Conservation (phyloP, 2,113 vertebrate species). For the Glaucidium brasilianum region DNA sequence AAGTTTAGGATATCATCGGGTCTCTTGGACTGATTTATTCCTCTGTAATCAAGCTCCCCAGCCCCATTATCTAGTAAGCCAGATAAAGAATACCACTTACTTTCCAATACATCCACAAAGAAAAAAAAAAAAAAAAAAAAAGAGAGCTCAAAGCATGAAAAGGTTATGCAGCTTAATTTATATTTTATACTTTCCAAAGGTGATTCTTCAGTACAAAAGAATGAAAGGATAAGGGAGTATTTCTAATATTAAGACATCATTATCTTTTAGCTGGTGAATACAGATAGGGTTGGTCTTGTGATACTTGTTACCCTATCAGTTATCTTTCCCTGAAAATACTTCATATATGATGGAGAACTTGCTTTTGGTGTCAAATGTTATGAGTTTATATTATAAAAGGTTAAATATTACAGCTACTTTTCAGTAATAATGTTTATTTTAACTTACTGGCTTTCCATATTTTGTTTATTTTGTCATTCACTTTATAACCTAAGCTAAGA, state of each 20-base stretch:
- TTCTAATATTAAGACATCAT: neutral
- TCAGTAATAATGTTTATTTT: neutral
- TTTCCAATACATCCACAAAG: neutral
- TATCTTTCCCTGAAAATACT: neutral
- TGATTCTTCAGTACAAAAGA: neutral
- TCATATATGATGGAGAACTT: neutral
- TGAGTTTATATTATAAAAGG: neutral
- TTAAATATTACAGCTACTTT: neutral
- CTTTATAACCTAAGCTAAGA: neutral
- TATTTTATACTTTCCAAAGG: neutral
- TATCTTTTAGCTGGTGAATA: neutral
- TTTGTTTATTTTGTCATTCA: neutral
- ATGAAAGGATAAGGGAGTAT: neutral
- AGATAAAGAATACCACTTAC: neutral
- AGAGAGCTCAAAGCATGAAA: neutral
- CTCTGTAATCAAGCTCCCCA: constrained; percentile 32
- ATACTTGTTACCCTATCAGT: neutral
- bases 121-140: neutral
- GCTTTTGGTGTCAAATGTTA: neutral
- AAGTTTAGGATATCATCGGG: constrained; percentile 17
- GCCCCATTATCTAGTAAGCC: neutral
- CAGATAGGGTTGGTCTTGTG: neutral
- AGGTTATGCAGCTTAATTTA: constrained; percentile 14
- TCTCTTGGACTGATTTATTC: neutral
- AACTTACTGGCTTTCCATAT: neutral